Evolutionary conservation across 2,113 vertebrate species (phyloP).

Genomic region (Laterallus jamaicensis): DNA sequence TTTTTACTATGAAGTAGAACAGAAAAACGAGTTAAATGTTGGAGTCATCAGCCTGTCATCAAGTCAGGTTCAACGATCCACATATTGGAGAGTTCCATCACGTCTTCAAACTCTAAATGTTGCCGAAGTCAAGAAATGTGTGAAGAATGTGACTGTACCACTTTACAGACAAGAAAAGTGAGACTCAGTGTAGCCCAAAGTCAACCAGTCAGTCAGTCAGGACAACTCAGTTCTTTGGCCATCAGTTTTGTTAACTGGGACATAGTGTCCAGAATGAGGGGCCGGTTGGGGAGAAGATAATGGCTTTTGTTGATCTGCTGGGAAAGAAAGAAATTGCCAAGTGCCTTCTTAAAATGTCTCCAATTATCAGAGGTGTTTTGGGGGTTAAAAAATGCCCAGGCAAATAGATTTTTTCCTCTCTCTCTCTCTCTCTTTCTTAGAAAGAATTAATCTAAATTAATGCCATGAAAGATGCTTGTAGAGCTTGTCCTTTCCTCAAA

Average conservation of each 20-base stretch:
- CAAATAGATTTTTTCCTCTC: not conserved
- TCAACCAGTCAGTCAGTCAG: not conserved
- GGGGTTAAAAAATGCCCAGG: not conserved
- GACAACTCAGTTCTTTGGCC: not conserved
- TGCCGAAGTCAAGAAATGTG: not conserved
- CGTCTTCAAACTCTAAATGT: not conserved
- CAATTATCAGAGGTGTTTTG: not conserved
- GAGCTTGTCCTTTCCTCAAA: not conserved
- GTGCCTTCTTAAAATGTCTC: not conserved
- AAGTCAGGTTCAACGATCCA: not conserved
- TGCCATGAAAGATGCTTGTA: not conserved
- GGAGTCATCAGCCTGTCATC: not conserved
- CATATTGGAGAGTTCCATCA: not conserved
- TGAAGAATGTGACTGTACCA: not conserved
- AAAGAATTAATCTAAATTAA: not conserved
- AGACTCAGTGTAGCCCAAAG: not conserved
- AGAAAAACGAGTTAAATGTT: not conserved
- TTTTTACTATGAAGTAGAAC: not conserved
- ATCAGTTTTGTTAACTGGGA: not conserved
- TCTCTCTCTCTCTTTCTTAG: not conserved
- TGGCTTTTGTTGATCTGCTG: not conserved
- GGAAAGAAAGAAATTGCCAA: not conserved
- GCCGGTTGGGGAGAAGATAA: no score
- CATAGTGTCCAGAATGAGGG: not conserved
- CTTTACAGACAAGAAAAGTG: not conserved